Evolutionary conservation across 2,888 invertebrate genomes (phyloP).

Genomic region (Melanophora roralis): DNA sequence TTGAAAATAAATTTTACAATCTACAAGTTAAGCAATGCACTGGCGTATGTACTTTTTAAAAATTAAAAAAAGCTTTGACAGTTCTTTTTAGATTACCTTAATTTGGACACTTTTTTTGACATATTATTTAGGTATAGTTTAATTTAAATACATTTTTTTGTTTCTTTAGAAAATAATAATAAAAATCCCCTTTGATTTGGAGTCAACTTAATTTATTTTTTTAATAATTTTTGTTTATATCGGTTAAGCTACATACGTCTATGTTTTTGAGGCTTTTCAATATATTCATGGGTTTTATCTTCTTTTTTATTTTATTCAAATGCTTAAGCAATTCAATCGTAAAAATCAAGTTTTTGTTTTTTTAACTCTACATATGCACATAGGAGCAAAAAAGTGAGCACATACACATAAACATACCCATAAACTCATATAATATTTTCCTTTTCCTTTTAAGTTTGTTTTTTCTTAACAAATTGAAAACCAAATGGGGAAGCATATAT

Average conservation of each 20-base stretch:
- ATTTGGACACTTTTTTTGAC: too few relatives aligned
- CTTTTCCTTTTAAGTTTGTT: background rate
- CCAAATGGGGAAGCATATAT: background rate
- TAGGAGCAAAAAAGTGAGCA: background rate
- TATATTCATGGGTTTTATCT: slow-evolving; percentile 27
- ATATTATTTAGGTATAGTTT: too few relatives aligned
- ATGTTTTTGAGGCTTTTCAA: background rate
- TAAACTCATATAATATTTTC: slow-evolving; percentile 33
- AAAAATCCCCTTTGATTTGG: too few relatives aligned
- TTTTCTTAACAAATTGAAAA: background rate
- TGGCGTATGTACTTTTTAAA: background rate
- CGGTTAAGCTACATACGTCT: too few relatives aligned
- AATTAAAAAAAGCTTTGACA: background rate
- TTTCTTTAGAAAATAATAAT: too few relatives aligned
- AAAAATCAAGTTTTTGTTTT: slow-evolving; percentile 58
- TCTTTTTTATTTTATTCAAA: slow-evolving; percentile 25
- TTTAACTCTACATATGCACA: slow-evolving; percentile 8
- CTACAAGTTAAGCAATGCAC: slow-evolving; percentile 4
- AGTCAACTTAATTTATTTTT: too few relatives aligned
- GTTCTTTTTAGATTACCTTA: too few relatives aligned
- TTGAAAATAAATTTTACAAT: slow-evolving; percentile 31
- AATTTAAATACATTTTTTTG: too few relatives aligned
- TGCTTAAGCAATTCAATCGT: slow-evolving; percentile 61
- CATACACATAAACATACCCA: too few relatives aligned
- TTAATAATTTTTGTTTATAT: too few relatives aligned